Percentiles rank a stretch among this genome's conserved stretches.
phyloP scores from a whole-genome alignment of 2,797 vertebrate genomes.

The Anableps anableps region DNA sequence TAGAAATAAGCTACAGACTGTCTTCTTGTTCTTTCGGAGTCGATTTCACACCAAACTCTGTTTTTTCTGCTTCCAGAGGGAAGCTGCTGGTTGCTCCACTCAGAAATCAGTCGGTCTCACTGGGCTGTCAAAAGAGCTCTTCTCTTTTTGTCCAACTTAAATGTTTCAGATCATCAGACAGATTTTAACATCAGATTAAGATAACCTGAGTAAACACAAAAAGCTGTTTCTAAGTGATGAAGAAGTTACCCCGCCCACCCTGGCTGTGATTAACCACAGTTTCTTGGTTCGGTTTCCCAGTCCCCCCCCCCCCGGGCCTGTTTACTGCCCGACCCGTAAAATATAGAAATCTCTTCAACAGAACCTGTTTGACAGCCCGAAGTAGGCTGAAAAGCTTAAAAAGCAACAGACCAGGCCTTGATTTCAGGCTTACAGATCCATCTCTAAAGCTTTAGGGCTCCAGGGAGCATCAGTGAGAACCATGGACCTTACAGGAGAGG shows the following conservation, averaged over 20 bases:
- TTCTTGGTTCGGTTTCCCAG: too few species aligned
- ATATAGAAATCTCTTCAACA: not conserved
- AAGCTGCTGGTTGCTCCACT: too few species aligned
- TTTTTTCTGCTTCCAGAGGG: not conserved
- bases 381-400: not conserved
- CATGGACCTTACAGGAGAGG: too few species aligned
- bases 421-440: not conserved
- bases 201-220: not conserved
- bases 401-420: not conserved
- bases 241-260: too few species aligned
- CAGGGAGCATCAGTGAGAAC: too few species aligned
- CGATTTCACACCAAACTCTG: not conserved
- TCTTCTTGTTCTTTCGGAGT: not conserved
- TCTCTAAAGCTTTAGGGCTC: too few species aligned
- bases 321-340: not conserved
- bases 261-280: too few species aligned
- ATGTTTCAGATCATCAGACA: not conserved
- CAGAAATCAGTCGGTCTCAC: too few species aligned
- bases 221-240: not conserved
- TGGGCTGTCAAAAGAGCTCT: not conserved
- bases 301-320: too few species aligned
- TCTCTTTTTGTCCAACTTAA: not conserved
- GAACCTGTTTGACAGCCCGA: not conserved
- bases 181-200: not conserved
- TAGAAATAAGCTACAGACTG: not conserved